These are phyloP conservation scores for Drosophila meridiana DNA, from an alignment of 2,888 invertebrate species.

Conservation along the genomic window DNA sequence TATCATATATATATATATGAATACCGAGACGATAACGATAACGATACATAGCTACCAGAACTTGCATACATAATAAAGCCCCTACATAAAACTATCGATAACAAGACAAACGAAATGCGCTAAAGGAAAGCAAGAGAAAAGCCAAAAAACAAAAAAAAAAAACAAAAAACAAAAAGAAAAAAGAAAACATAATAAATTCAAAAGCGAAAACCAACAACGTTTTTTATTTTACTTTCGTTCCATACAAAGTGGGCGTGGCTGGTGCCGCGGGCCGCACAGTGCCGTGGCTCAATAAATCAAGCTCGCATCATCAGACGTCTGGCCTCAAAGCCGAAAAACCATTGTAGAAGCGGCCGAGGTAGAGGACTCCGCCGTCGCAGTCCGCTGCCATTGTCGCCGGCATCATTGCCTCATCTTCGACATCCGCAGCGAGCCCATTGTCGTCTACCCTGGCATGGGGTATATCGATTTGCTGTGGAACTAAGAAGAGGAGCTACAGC, in stretches of 20 bases:
- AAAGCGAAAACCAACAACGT: slow-evolving; percentile 70
- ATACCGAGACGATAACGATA: slow-evolving; percentile 44
- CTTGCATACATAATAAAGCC: slow-evolving; percentile 65
- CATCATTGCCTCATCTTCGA: slow-evolving; percentile 45
- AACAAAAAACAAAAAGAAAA: slow-evolving; percentile 17
- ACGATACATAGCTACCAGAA: slow-evolving; percentile 52
- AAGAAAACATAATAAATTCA: slow-evolving; percentile 74
- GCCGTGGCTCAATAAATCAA: slow-evolving; percentile 61
- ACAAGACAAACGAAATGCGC: slow-evolving; percentile 39
- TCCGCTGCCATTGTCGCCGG: slow-evolving; percentile 56
- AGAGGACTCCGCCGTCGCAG: neutral
- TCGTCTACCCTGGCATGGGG: slow-evolving; percentile 4
- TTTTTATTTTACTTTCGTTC: slow-evolving; percentile 60
- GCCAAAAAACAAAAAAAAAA: slow-evolving; percentile 2
- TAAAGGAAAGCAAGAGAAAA: slow-evolving; percentile 5
- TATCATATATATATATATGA: slow-evolving; percentile 26
- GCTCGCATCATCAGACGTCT: slow-evolving; percentile 70
- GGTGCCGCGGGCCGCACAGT: slow-evolving; percentile 1
- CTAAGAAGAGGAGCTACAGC: neutral
- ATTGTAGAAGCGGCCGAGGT: neutral
- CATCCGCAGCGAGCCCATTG: slow-evolving; percentile 19
- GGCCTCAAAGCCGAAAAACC: slow-evolving; percentile 37
- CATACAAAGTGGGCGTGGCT: slow-evolving; percentile 47
- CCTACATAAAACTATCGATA: slow-evolving; percentile 66
- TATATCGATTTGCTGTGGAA: slow-evolving; percentile 2